Evolutionary conservation across 2,113 vertebrate species (phyloP), one percentile per base, ranked within the genome.

Genomic region (Pygathrix nemaeus): DNA sequence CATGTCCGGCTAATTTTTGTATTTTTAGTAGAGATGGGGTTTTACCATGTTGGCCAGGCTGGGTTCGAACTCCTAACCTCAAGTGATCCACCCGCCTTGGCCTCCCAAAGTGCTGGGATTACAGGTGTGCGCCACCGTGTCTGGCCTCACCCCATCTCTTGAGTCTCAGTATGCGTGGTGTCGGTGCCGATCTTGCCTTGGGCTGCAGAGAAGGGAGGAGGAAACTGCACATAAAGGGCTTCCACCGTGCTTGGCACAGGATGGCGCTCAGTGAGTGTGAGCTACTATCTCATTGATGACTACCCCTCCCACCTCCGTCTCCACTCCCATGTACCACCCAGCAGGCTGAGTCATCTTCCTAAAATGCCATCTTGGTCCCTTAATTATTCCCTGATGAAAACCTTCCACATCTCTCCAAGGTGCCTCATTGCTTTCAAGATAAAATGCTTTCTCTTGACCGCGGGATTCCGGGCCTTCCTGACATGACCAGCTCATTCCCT

Each of bases 201-300:
- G 52, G 30, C 2, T 23, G 79, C 57, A 10, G 5, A 61, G 52
- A 50, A 57, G 50, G 13, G 25, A 8, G 50, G n/a, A 10, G 10
- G 43, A 72, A 27, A 12, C 40, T 27, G 45, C 59, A 18, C 40
- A 48, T 14, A 35, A 35, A 38, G 43, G 38, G 35, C 79, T 57
- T 25, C 79, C 55, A 59, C 27, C 32, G 38, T 55, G 18, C 52
- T 55, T 55, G 52, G 52, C 52, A 35, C 45, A 27, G 38, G 13
- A 9, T 38, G 8, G 66, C 16, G 10, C 20, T 52, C n/a, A 5
- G 6, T 3, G 30, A 10, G 25, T 0, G 13, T 23, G 25, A 4
- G 17, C 48, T 7, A 4, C 50, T 20, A 21, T 38, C 55, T n/a
- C 48, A 2, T 23, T 2, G 3, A 88, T 17, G 23, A 48, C 38